Evolutionary conservation across 1,140 invertebrate genomes (phyloP).

Genomic region (Orius insidiosus): DNA sequence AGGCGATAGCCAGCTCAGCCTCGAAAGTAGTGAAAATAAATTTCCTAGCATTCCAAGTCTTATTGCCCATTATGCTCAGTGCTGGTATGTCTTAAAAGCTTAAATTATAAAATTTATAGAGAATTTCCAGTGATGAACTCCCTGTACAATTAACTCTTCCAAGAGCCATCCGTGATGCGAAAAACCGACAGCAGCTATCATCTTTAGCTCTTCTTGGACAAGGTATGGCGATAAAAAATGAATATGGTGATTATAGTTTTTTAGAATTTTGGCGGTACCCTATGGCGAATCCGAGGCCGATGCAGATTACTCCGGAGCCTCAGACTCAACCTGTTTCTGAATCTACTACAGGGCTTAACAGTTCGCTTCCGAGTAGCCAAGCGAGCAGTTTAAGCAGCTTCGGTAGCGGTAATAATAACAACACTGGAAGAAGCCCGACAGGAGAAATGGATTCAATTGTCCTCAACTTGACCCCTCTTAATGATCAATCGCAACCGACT

Average conservation of each 20-base stretch:
- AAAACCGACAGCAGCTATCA: constrained; percentile 72
- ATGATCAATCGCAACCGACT: constrained; percentile 18
- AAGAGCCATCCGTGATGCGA: constrained; percentile 61
- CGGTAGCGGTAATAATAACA: constrained; percentile 35
- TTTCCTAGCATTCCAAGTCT: constrained; percentile 81
- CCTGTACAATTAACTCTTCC: constrained; percentile 79
- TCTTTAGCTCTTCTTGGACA: constrained; percentile 81
- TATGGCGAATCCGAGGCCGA: constrained; percentile 48
- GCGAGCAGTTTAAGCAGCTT: constrained; percentile 39
- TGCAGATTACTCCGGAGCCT: constrained; percentile 18
- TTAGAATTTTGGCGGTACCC: constrained; percentile 77
- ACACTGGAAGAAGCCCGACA: constrained; percentile 23
- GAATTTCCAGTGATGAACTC: constrained; percentile 86
- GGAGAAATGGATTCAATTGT: constrained; percentile 47
- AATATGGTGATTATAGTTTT: constrained; percentile 12
- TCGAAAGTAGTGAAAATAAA: constrained; percentile 84
- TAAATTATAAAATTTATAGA: too few species aligned
- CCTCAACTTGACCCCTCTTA: constrained; percentile 53
- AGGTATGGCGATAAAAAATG: constrained; percentile 27
- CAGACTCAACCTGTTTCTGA: constrained; percentile 6
- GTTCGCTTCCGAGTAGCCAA: constrained; percentile 22
- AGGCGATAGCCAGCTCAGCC: constrained; percentile 50
- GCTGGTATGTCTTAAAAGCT: constrained; percentile 46
- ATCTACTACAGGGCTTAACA: constrained; percentile 24
- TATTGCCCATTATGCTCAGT: constrained; percentile 82